These are phyloP conservation scores for Nannospalax galili DNA, from an alignment of 2,113 vertebrate species.

Conservation along the genomic window DNA sequence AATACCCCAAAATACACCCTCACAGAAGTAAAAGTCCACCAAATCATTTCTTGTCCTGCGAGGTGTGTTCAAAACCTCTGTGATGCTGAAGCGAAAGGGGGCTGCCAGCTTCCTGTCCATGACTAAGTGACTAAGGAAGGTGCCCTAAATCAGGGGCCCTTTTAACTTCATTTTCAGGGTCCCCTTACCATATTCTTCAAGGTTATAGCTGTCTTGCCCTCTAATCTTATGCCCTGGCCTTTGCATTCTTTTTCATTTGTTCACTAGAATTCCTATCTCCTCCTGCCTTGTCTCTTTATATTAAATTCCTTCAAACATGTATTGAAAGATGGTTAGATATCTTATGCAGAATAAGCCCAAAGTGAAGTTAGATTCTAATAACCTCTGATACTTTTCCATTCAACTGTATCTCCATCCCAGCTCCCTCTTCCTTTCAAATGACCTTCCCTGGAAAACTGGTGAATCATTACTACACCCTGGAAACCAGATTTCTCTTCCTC, in stretches of 20 bases:
- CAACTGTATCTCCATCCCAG: background rate
- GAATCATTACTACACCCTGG: background rate
- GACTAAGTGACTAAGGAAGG: background rate
- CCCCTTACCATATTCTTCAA: background rate
- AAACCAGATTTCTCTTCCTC: constrained; percentile 30
- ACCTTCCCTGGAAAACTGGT: background rate
- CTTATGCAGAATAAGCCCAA: constrained; percentile 37
- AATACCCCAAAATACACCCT: background rate
- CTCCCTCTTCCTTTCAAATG: constrained; percentile 35
- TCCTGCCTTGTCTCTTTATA: constrained; percentile 13
- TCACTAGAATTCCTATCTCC: background rate
- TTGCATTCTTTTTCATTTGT: background rate
- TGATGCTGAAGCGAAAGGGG: background rate
- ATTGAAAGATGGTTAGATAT: constrained; percentile 25
- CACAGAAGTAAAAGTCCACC: background rate
- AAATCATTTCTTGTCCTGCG: background rate
- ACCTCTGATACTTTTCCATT: constrained; percentile 20
- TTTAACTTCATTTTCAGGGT: background rate
- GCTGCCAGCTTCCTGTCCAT: background rate
- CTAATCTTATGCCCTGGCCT: background rate
- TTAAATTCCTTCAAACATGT: background rate
- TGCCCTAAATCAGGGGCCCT: background rate
- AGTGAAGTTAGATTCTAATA: constrained; percentile 16
- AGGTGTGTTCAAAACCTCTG: background rate
- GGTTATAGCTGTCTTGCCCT: background rate